Conservation (phyloP, 2,797 vertebrate genomes). For the Euphonia xanthogaster region DNA sequence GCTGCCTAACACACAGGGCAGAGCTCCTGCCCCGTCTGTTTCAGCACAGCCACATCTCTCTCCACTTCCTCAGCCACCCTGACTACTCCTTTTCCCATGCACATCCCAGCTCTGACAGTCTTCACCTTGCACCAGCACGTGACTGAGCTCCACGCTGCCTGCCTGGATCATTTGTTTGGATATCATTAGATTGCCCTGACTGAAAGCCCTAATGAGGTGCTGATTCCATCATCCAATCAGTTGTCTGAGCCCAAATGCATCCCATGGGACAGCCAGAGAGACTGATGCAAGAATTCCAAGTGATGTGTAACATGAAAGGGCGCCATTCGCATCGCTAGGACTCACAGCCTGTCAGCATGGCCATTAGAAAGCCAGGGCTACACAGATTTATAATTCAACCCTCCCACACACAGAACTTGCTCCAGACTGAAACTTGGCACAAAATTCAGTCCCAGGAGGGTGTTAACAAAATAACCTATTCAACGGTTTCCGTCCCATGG, state of each 20-base stretch:
- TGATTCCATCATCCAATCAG: slow-evolving; percentile 66
- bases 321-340: slow-evolving; percentile 45
- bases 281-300: slow-evolving; percentile 64
- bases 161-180: slow-evolving; percentile 33
- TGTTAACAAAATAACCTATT: slow-evolving; percentile 70
- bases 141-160: neutral
- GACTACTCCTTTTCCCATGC: neutral
- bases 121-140: neutral
- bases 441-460: slow-evolving; percentile 60
- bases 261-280: slow-evolving; percentile 43
- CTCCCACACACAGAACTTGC: slow-evolving; percentile 65
- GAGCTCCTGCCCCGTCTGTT: neutral
- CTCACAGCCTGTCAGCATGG: slow-evolving; percentile 62
- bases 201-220: slow-evolving; percentile 67
- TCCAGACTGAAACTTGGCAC: slow-evolving; percentile 70
- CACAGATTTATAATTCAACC: slow-evolving; percentile 66
- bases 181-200: slow-evolving; percentile 27
- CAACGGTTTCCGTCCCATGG: slow-evolving; percentile 58
- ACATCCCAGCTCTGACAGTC: neutral
- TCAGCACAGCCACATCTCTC: neutral
- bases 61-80: neutral
- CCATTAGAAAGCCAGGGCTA: slow-evolving; percentile 63
- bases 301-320: slow-evolving; percentile 69
- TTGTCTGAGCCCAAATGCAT: slow-evolving; percentile 20
- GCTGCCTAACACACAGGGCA: neutral